Base-by-base conservation (phyloP, 2,113 vertebrate species). In the Charadrius vociferus region DNA sequence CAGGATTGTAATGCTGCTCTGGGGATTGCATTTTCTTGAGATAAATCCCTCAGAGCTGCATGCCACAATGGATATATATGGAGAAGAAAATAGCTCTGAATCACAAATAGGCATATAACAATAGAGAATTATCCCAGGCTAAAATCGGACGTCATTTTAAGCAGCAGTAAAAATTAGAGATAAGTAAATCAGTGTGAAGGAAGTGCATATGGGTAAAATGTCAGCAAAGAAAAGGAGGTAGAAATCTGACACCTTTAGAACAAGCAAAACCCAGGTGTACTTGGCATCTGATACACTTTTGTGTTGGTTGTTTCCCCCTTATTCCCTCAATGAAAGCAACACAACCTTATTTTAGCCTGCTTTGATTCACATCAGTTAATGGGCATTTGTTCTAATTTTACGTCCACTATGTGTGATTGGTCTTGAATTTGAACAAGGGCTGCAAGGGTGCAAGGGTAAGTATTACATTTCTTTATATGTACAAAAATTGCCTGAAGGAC, bases 191-290 rank as follows among this genome's bases (percentile, higher is more conserved):
- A 50, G 6, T 26, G 19, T 66, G 58, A 86, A 66, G 15, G 32
- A 73, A 62, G 30, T 17, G 45, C 12, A 43, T 5, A 21, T 23
- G 8, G 52, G 13, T 61, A 81, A 89, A 86, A 81, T 4, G 12
- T 12, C 34, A 68, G 5, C 16, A 53, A 12, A 71, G 16, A 23
- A 67, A 75, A 49, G 5, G 12, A 47, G 10, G 4, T 36, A 24
- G 10, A 68, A 80, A 12, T 11, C 30, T n/a, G 21, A 29, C 30
- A 24, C 4, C 14, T 39, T 37, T 21, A 86, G 22, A 81, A 45
- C 4, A 67, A 72, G 12, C 0, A 6, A 68, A 81, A 41, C 3
- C 1, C 13, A 68, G 6, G 2, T 47, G 4, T 26, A 32, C 2
- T 1, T 55, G 20, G 12, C 1, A 2, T 39, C 3, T 62, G 18